Evolutionary conservation across 2,113 vertebrate species (phyloP), one percentile per base, ranked within the genome.

Genomic region (Condylura cristata): DNA sequence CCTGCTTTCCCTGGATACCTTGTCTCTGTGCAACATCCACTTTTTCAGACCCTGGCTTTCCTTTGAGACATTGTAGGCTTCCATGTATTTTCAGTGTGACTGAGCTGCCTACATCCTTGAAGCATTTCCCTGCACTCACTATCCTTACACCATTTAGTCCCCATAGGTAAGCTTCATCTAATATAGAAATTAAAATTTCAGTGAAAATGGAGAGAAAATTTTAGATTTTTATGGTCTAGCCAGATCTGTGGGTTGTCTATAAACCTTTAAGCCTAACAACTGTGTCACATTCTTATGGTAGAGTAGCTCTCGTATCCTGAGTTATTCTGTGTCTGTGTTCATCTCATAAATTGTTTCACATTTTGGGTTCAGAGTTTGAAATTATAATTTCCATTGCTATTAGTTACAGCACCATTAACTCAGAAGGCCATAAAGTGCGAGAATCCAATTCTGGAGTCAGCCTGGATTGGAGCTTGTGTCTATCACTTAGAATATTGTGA

Each of bases 141-240:
- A 5, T 6, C 34, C n/a, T 48, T 32, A 13, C 5, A 74, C 22
- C 5, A 14, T 76, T 85, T 92, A 60, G 18, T 6, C 88, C 2
- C 83, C 28, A 61, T 34, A 32, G 39, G 24, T 87, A n/a, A 37
- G 9, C 79, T 94, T 81, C 28, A 61, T 76, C 20, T 72, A 39
- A 90, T 4, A 5, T 39, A n/a, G 32, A 86, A 53, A 82, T 90
- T 86, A 76, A 76, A 66, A 44, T 90, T 96, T 90, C n/a, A 86
- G 17, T 91, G 39, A 88, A 70, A 76, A 60, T 41, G 46, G 41
- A 81, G 41, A 81, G 56, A 53, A 66, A 88, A 53, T 24, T 11
- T 81, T 88, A 6, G 79, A 87, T 58, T 41, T n/a, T 63, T 60
- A 66, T 2, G 12, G n/a, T 8, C 2, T 85, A 22, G n/a, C 75